A percentile compares a stretch with the other conserved stretches of the same genome.
Evolutionary conservation across 2,888 invertebrate genomes (phyloP).

Genomic region (Cantharis rufa): DNA sequence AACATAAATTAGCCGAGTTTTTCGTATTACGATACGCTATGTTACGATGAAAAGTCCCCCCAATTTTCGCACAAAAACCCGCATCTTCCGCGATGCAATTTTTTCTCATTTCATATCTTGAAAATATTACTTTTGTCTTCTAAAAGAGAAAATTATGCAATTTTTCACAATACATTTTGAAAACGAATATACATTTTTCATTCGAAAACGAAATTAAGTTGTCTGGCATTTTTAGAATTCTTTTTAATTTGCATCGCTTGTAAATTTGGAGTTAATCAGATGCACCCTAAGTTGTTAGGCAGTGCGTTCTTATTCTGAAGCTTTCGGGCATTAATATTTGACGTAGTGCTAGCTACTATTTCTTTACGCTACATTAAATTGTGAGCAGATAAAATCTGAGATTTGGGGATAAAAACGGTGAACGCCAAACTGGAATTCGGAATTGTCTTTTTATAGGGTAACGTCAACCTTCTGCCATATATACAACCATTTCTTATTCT

Average conservation of each 20-base stretch:
- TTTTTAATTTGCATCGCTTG: background rate
- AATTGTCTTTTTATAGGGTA: slow-evolving; percentile 31
- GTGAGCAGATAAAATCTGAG: slow-evolving; percentile 28
- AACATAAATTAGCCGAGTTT: background rate
- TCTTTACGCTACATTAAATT: slow-evolving; percentile 30
- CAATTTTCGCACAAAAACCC: background rate
- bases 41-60: background rate
- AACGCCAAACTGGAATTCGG: slow-evolving; percentile 27
- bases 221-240: background rate
- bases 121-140: background rate
- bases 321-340: slow-evolving; percentile 28
- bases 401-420: slow-evolving; percentile 28
- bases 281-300: slow-evolving; percentile 28
- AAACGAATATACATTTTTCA: background rate
- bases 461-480: slow-evolving; percentile 18
- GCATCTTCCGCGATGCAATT: background rate
- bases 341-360: slow-evolving; percentile 26
- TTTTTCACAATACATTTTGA: background rate
- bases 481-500: slow-evolving; percentile 22
- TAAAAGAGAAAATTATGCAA: background rate
- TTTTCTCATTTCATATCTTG: background rate
- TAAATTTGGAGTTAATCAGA: slow-evolving; percentile 17
- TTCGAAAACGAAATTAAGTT: background rate
- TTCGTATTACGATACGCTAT: background rate
- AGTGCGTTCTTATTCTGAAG: slow-evolving; percentile 19